Evolutionary conservation across 2,797 vertebrate species (phyloP).

Genomic region (Karalla daura): DNA sequence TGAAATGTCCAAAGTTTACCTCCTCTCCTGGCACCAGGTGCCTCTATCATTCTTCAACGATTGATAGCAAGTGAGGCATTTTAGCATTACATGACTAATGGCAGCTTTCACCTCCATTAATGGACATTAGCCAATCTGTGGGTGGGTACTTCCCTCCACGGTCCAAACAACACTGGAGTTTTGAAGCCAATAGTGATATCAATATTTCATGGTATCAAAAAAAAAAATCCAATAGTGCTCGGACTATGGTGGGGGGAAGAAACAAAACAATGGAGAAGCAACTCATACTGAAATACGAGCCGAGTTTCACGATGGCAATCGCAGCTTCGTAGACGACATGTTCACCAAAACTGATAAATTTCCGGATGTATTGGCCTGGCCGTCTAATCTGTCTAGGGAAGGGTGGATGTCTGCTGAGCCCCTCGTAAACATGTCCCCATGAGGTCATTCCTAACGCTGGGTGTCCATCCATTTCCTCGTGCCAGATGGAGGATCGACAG

Average conservation of each 20-base stretch:
- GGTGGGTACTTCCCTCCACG: background rate
- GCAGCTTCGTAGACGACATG: too few species aligned
- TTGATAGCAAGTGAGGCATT: background rate
- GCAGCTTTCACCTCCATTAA: background rate
- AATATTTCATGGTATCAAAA: background rate
- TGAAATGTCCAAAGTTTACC: conserved; percentile 4
- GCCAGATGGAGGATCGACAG: conserved; percentile 16
- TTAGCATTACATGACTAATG: background rate
- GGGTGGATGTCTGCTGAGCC: background rate
- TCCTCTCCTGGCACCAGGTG: background rate
- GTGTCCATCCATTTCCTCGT: conserved; percentile 7
- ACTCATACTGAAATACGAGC: too few species aligned
- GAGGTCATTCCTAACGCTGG: conserved; percentile 2
- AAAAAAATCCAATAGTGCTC: background rate
- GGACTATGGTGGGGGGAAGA: too few species aligned
- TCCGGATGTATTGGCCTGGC: background rate
- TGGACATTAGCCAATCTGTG: background rate
- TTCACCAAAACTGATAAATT: background rate
- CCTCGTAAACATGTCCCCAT: background rate
- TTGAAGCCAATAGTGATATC: background rate
- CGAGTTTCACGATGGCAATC: too few species aligned
- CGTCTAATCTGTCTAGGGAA: background rate
- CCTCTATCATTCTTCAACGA: conserved; percentile 18
- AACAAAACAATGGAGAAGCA: background rate
- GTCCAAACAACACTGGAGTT: background rate